Evolutionary conservation across 2,888 invertebrate species (phyloP).

Genomic region (Homarus gammarus): DNA sequence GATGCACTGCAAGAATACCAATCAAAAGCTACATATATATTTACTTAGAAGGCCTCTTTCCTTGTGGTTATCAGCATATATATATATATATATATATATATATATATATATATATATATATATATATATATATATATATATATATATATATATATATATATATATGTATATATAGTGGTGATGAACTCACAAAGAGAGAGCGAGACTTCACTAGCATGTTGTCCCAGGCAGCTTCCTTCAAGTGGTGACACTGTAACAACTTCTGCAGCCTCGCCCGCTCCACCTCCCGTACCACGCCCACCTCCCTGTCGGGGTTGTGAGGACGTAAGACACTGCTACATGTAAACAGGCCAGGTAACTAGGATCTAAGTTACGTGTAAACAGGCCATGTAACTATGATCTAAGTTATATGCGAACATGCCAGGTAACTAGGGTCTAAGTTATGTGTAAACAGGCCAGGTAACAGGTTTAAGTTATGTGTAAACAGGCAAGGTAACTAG

Average conservation of each 20-base stretch:
- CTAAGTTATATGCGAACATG: too few species aligned
- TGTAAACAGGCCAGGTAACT: too few species aligned
- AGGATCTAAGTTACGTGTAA: too few species aligned
- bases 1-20: conserved; percentile 45
- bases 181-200: conserved; percentile 50
- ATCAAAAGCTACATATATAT: too few species aligned
- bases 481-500: too few species aligned
- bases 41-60: too few species aligned
- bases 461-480: too few species aligned
- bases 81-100: background rate
- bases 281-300: conserved; percentile 53
- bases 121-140: conserved; percentile 8
- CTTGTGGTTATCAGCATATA: background rate
- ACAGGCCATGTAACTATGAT: too few species aligned
- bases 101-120: background rate
- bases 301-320: conserved; percentile 53
- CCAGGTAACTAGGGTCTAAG: too few species aligned
- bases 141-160: background rate
- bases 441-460: too few species aligned
- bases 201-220: conserved; percentile 41
- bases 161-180: background rate
- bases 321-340: too few species aligned
- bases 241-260: conserved; percentile 53
- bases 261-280: conserved; percentile 42
- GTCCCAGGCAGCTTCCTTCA: conserved; percentile 55